phyloP scores from a whole-genome alignment of 35 echinoderm and acorn worm genomes.

The Ophiothrix spiculata region DNA sequence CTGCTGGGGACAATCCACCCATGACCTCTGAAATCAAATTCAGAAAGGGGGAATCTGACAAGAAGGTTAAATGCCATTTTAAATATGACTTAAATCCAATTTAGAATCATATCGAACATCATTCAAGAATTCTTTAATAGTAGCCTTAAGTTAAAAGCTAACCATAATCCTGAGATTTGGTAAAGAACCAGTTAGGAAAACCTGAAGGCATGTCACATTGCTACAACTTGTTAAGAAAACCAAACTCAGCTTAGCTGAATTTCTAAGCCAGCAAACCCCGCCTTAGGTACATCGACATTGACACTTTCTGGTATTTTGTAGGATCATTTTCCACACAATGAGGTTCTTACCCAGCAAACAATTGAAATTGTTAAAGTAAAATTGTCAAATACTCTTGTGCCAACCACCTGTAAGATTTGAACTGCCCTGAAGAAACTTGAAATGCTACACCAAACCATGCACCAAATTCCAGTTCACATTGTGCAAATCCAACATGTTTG shows the following conservation, averaged over 20 bases:
- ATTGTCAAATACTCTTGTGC: not conserved
- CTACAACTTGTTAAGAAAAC: not conserved
- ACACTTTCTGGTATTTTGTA: not conserved
- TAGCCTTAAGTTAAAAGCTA: too few species aligned
- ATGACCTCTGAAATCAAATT: not conserved
- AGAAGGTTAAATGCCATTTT: not conserved
- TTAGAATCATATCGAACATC: not conserved
- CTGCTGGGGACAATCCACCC: not conserved
- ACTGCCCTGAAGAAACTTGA: not conserved
- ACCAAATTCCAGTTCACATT: not conserved
- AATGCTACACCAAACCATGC: not conserved
- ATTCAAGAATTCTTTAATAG: too few species aligned
- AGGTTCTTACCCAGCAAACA: not conserved
- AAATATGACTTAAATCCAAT: not conserved
- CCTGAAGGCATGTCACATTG: not conserved
- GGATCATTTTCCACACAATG: not conserved
- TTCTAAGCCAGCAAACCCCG: not conserved
- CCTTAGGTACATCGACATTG: not conserved
- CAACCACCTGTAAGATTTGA: not conserved
- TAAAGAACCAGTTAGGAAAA: too few species aligned
- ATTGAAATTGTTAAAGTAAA: not conserved
- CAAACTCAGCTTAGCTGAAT: not conserved
- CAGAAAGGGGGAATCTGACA: not conserved
- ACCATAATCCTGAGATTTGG: too few species aligned
- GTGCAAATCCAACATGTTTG: not conserved